phyloP scores from a whole-genome alignment of 2,888 invertebrate genomes.

The Clunio marinus region DNA sequence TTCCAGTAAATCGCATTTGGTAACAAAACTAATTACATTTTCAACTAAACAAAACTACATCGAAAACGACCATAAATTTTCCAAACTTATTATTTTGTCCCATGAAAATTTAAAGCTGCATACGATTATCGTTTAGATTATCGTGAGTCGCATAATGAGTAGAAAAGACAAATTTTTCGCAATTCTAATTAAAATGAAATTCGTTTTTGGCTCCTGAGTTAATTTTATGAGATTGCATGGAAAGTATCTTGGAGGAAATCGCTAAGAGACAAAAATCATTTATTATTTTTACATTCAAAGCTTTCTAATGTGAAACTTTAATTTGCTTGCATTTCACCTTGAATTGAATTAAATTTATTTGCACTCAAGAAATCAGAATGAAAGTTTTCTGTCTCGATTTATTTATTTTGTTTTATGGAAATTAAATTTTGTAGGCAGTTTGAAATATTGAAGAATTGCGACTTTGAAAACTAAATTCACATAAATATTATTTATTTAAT shows the following conservation, averaged over 20 bases:
- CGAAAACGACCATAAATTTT: neutral
- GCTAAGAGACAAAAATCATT: neutral
- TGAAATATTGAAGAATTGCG: too few relatives aligned
- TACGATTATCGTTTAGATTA: slow-evolving; percentile 24
- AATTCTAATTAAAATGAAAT: slow-evolving; percentile 36
- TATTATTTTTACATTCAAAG: too few relatives aligned
- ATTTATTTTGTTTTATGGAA: too few relatives aligned
- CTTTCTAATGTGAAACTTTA: too few relatives aligned
- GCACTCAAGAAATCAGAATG: too few relatives aligned
- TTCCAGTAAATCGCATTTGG: neutral
- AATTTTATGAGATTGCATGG: neutral
- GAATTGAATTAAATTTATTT: too few relatives aligned
- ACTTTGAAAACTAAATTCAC: too few relatives aligned
- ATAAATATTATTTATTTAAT: too few relatives aligned
- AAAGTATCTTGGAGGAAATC: neutral
- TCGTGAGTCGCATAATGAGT: slow-evolving; percentile 32
- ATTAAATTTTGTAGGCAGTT: too few relatives aligned
- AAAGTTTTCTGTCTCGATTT: too few relatives aligned
- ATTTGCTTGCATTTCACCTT: too few relatives aligned
- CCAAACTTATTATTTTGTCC: slow-evolving; percentile 18
- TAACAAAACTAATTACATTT: slow-evolving; percentile 9
- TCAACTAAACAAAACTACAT: neutral
- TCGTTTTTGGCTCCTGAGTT: slow-evolving; percentile 21
- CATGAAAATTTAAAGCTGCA: neutral
- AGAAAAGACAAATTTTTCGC: slow-evolving; percentile 22